Percentiles rank a stretch among this genome's conserved stretches.
Evolutionary conservation across 2,113 vertebrate species (phyloP).

Genomic region (Bungarus multicinctus): DNA sequence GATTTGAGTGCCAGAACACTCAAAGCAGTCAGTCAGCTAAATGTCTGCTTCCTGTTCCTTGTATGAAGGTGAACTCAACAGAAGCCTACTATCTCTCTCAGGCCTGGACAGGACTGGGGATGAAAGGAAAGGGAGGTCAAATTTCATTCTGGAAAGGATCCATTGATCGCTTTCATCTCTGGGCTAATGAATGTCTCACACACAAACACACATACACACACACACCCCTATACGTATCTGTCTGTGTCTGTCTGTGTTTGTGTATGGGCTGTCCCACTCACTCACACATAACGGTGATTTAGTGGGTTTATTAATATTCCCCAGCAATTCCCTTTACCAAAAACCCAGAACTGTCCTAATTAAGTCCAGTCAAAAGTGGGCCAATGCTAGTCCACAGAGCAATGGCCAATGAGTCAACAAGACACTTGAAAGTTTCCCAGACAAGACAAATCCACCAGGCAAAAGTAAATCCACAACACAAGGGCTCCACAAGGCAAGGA

Average conservation of each 20-base stretch:
- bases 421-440: no score
- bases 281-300: no score
- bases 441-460: no score
- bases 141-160: not conserved
- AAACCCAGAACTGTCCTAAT: no score
- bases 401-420: no score
- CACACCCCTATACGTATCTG: not conserved
- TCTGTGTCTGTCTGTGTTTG: not conserved
- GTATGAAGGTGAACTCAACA: not conserved
- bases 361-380: no score
- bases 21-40: not conserved
- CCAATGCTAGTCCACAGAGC: no score
- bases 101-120: not conserved
- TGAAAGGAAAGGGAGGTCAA: not conserved
- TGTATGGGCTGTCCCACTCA: not conserved
- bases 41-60: constrained; percentile 9
- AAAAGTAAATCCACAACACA: no score
- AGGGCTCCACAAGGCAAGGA: no score
- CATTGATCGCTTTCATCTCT: not conserved
- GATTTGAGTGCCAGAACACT: constrained; percentile 16
- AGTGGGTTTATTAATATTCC: no score
- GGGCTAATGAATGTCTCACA: not conserved
- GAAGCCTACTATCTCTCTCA: not conserved
- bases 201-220: not conserved
- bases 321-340: no score